Percentiles rank a stretch among this genome's conserved stretches.
These are phyloP conservation scores for Drosophila santomea DNA, from an alignment of 1,140 invertebrate species.

Conservation along the genomic window DNA sequence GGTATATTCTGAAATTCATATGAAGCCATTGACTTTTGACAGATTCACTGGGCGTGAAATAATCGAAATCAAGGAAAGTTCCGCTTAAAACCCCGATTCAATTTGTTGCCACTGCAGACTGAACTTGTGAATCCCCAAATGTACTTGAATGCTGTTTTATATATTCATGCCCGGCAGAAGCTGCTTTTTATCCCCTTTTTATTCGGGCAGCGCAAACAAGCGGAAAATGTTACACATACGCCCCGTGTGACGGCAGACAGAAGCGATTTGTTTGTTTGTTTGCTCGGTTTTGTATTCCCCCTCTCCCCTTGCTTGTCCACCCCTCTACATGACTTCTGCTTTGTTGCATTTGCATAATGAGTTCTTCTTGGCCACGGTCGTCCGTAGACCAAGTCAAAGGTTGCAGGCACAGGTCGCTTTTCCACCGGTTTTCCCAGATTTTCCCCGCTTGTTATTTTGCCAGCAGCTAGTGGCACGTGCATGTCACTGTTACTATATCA, in stretches of 20 bases:
- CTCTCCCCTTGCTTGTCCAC: not conserved
- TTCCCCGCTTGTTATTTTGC: not conserved
- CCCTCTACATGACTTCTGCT: slow-evolving; percentile 8
- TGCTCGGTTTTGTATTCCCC: slow-evolving; percentile 8
- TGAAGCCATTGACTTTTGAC: not conserved
- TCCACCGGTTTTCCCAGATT: not conserved
- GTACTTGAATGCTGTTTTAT: slow-evolving; percentile 15
- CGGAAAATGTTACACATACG: slow-evolving; percentile 67
- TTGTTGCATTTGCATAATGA: slow-evolving; percentile 52
- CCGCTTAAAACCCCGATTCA: slow-evolving; percentile 23
- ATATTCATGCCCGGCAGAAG: slow-evolving; percentile 33
- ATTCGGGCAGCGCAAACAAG: slow-evolving; percentile 34
- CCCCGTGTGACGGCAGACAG: slow-evolving; percentile 24
- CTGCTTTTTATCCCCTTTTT: slow-evolving; percentile 3
- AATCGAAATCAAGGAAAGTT: slow-evolving; percentile 32
- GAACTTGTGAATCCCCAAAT: slow-evolving; percentile 27
- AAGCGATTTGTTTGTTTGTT: slow-evolving; percentile 40
- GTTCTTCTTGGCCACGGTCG: slow-evolving; percentile 42
- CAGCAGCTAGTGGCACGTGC: slow-evolving; percentile 56
- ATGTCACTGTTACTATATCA: slow-evolving; percentile 22
- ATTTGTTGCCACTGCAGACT: slow-evolving; percentile 21
- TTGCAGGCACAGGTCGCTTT: slow-evolving; percentile 18
- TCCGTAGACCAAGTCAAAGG: slow-evolving; percentile 41
- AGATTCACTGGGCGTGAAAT: slow-evolving; percentile 29
- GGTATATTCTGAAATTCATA: too few species aligned